Base-by-base conservation (phyloP, 2,113 vertebrate species). In the Octodon degus region DNA sequence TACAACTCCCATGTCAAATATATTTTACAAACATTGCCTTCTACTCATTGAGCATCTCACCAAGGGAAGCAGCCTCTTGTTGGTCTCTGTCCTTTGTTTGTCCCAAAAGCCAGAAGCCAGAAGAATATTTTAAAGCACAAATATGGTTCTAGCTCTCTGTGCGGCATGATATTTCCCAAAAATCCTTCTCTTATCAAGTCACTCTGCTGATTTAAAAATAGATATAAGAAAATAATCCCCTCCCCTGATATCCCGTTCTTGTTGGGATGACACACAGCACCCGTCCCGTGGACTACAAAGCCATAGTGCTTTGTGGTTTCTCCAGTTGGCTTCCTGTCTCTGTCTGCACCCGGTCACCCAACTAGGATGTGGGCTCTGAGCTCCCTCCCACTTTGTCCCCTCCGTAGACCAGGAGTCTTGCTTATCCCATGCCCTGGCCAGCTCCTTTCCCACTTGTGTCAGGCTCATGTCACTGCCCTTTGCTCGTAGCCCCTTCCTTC, bases 401-500 rank as follows among this genome's bases (percentile, higher is more conserved):
- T 47, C 50, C 16, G 30, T 30, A 19, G 17, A n/a, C n/a, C 34
- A 25, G 30, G 10, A 55, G 53, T 14, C 68, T 50, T 63, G n/a
- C 1, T 83, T 12, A 34, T 19, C 53, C 22, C 60, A n/a, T 47
- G 4, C 34, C 53, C 47, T n/a, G 27, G 32, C 19, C 32, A 65
- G 13, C 4, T 37, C 9, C n/a, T 62, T 65, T 53, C 5, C 62
- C 16, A 16, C 25, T 60, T 40, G 53, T 24, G 11, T 22, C 30
- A 24, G 19, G n/a, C 63, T 53, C 53, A 43, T 12, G 50, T 5
- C 17, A 5, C 62, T 84, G 90, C 70, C 34, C 40, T 30, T 58
- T 4, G 17, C n/a, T 30, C 34, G 50, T 0, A 5, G 3, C 34
- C 8, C 5, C 0, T 47, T 17, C 5, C 3, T n/a, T 85, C 25